Evolutionary conservation across 2,888 invertebrate genomes (phyloP).

Genomic region (Eretmocerus hayati): DNA sequence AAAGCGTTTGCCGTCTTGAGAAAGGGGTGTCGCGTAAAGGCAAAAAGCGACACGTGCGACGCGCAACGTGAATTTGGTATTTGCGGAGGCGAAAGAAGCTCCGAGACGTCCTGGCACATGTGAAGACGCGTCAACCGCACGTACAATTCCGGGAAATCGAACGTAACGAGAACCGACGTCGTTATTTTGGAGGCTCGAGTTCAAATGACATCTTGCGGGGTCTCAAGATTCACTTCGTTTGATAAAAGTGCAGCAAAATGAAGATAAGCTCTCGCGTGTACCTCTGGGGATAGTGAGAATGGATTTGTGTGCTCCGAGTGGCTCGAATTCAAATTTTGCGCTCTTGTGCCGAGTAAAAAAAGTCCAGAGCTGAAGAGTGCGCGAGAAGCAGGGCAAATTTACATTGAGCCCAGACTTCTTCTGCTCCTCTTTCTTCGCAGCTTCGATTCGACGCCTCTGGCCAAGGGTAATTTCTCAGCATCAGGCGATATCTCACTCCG

Average conservation of each 20-base stretch:
- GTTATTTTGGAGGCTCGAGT: slow-evolving; percentile 6
- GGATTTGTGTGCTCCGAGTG: too few species aligned
- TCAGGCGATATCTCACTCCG: too few species aligned
- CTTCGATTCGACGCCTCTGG: too few species aligned
- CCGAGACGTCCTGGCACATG: not conserved
- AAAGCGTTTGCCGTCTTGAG: not conserved
- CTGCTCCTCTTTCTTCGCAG: too few species aligned
- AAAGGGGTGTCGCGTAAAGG: not conserved
- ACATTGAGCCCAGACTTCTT: too few species aligned
- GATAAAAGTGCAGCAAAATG: not conserved
- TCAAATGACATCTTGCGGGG: not conserved
- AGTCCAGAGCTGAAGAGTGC: too few species aligned
- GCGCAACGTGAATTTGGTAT: slow-evolving; percentile 9
- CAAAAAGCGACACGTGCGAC: slow-evolving; percentile 5
- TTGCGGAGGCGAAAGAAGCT: not conserved
- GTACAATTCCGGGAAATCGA: slow-evolving; percentile 3
- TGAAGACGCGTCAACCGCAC: not conserved
- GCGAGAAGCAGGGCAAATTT: too few species aligned
- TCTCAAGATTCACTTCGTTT: not conserved
- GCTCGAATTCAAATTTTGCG: too few species aligned
- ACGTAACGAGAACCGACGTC: slow-evolving; percentile 12
- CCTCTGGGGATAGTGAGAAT: too few species aligned
- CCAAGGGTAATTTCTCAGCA: too few species aligned
- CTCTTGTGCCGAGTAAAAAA: too few species aligned
- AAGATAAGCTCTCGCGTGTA: too few species aligned